Conservation (phyloP, 2,888 invertebrate species). For the Psococerastis gibbosa region DNA sequence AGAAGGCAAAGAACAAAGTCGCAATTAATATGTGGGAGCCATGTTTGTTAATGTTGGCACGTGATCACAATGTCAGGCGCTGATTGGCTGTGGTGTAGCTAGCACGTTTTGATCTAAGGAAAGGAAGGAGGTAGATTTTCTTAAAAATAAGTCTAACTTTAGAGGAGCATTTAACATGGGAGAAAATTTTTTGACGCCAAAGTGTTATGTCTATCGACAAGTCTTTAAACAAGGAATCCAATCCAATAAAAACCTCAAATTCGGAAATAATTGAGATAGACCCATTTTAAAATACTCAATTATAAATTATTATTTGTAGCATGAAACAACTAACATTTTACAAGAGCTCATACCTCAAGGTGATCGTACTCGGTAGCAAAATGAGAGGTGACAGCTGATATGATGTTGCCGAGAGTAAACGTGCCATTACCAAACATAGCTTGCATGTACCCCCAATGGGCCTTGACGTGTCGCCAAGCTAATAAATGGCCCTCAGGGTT, state of each 20-base stretch:
- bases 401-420: slow-evolving; percentile 40
- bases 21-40: too few species aligned
- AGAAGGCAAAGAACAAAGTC: too few species aligned
- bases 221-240: too few species aligned
- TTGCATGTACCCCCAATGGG: slow-evolving; percentile 45
- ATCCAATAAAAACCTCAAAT: neutral
- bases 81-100: too few species aligned
- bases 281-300: neutral
- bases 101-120: too few species aligned
- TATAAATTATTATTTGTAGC: neutral
- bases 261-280: neutral
- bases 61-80: too few species aligned
- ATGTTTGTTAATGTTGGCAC: too few species aligned
- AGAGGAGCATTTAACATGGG: too few species aligned
- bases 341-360: slow-evolving; percentile 44
- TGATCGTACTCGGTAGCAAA: slow-evolving; percentile 57
- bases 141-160: too few species aligned
- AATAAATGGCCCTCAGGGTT: slow-evolving; percentile 50
- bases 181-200: too few species aligned
- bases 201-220: too few species aligned
- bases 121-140: neutral
- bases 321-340: neutral
- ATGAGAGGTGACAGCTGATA: slow-evolving; percentile 41
- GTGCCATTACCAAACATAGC: slow-evolving; percentile 42
- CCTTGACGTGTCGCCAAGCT: slow-evolving; percentile 52